These are phyloP conservation scores for Folsomia candida DNA, from an alignment of 2,888 invertebrate genomes.

Conservation along the genomic window DNA sequence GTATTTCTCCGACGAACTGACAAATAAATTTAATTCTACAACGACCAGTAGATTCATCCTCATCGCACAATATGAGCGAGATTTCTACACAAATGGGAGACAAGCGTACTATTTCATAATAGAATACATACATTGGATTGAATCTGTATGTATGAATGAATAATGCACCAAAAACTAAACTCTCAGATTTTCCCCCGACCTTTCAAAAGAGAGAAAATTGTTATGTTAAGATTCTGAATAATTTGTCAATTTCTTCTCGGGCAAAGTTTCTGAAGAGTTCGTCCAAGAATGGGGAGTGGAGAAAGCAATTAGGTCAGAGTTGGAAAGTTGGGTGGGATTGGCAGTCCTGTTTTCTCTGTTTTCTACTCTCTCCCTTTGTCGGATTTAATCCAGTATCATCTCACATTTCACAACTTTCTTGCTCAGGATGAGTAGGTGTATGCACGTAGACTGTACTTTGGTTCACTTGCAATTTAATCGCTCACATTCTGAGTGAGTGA, in stretches of 20 bases:
- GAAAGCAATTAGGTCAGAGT: neutral
- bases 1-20: too few species aligned
- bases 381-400: neutral
- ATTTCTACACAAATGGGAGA: too few species aligned
- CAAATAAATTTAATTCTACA: too few species aligned
- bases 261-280: neutral
- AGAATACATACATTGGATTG: too few species aligned
- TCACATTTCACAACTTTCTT: neutral
- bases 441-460: too few species aligned
- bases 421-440: neutral
- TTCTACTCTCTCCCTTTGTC: neutral
- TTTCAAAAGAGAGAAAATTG: neutral
- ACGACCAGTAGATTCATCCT: too few species aligned
- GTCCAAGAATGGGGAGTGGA: neutral
- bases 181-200: neutral
- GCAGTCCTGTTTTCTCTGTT: neutral
- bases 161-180: too few species aligned
- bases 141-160: too few species aligned
- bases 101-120: too few species aligned
- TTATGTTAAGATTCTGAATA: neutral
- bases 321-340: too few species aligned
- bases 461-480: neutral
- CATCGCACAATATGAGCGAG: too few species aligned
- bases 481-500: neutral
- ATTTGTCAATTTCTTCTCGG: neutral